Conservation (phyloP, 2,888 invertebrate genomes). For the Tachina lurida region DNA sequence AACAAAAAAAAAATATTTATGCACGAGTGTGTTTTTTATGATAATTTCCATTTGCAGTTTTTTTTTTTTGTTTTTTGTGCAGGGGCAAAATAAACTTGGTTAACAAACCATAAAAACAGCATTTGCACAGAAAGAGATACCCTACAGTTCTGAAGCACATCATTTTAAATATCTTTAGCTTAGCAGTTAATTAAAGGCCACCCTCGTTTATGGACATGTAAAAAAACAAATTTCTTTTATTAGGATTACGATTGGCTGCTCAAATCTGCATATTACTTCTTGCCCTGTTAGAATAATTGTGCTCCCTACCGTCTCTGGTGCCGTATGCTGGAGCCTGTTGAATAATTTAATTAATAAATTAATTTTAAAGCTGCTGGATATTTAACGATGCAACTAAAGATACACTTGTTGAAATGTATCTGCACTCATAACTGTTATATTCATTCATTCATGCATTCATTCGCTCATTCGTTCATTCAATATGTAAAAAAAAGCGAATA, state of each 20-base stretch:
- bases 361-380: conserved; percentile 13
- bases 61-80: conserved; percentile 13
- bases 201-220: no score
- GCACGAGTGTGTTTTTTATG: conserved; percentile 2
- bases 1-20: conserved; percentile 13
- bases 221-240: no score
- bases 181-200: no score
- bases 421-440: conserved; percentile 49
- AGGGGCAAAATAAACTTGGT: conserved; percentile 51
- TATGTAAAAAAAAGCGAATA: conserved; percentile 29
- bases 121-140: conserved; percentile 9
- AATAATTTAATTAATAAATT: not conserved
- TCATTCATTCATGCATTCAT: conserved; percentile 42
- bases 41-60: conserved; percentile 35
- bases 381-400: conserved; percentile 10
- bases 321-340: not conserved
- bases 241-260: no score
- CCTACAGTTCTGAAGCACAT: not conserved
- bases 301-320: no score
- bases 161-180: no score
- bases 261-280: no score
- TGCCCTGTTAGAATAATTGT: no score
- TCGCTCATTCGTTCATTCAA: conserved; percentile 46
- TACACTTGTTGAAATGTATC: conserved; percentile 1
- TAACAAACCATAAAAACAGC: conserved; percentile 62